These are phyloP conservation scores for Anas platyrhynchos DNA, from an alignment of 2,113 vertebrate genomes.

Conservation along the genomic window DNA sequence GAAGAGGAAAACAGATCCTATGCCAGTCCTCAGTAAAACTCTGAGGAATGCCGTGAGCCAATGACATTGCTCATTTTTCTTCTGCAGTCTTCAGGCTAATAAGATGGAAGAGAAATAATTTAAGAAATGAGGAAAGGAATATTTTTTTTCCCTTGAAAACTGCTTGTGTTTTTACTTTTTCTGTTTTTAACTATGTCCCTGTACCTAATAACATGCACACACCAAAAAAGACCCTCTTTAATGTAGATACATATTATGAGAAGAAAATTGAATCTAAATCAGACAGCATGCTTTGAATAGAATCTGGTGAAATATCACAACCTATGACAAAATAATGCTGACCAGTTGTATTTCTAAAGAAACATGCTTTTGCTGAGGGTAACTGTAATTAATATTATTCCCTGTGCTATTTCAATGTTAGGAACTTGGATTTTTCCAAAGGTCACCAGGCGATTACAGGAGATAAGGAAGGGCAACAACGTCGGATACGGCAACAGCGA, in stretches of 20 bases:
- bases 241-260: background rate
- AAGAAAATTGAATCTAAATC: background rate
- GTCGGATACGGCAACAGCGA: slow-evolving; percentile 89
- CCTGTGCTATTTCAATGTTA: slow-evolving; percentile 65
- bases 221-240: background rate
- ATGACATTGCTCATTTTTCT: background rate
- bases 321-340: background rate
- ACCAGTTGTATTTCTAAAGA: background rate
- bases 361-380: background rate
- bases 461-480: slow-evolving; percentile 87
- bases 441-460: slow-evolving; percentile 94
- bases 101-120: background rate
- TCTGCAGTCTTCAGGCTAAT: background rate
- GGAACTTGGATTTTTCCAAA: slow-evolving; percentile 97
- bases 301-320: background rate
- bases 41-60: background rate
- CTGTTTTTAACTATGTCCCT: background rate
- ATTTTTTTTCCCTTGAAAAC: background rate
- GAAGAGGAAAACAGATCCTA: background rate
- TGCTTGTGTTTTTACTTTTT: background rate
- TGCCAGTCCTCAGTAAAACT: background rate
- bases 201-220: background rate
- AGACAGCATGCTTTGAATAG: background rate
- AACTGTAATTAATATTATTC: background rate
- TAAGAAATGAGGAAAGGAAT: background rate